Evolutionary conservation across 2,113 vertebrate species (phyloP).

Genomic region (Phrynocephalus versicolor): DNA sequence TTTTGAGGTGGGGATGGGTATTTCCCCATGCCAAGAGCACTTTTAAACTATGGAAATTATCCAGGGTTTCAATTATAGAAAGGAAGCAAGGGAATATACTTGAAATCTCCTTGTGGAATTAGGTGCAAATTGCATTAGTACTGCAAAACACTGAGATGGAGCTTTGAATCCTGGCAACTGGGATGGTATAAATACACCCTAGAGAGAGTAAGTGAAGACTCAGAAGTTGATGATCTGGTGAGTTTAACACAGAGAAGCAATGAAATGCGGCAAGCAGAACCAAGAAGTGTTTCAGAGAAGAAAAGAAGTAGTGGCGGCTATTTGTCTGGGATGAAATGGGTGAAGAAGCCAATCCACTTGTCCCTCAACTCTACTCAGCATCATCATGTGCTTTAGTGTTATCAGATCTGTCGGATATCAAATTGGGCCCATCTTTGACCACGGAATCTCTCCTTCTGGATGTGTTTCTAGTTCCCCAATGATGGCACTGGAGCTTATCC

Average conservation of each 20-base stretch:
- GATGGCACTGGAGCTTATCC: not conserved
- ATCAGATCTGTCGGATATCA: not conserved
- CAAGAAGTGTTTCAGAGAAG: not conserved
- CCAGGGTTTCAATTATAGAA: constrained; percentile 10
- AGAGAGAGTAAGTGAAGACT: not conserved
- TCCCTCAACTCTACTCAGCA: not conserved
- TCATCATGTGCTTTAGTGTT: not conserved
- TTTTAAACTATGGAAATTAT: not conserved
- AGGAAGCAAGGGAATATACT: not conserved
- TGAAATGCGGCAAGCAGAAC: not conserved
- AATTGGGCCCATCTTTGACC: not conserved
- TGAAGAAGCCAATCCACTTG: not conserved
- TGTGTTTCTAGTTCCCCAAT: not conserved
- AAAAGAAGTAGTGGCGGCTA: too few species aligned
- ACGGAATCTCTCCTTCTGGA: not conserved
- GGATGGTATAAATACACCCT: not conserved
- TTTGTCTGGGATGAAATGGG: too few species aligned
- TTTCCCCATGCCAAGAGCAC: not conserved
- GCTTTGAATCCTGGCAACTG: not conserved
- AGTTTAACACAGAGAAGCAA: not conserved
- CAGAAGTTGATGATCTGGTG: not conserved
- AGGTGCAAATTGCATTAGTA: not conserved
- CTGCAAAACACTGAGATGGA: not conserved
- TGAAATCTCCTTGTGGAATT: constrained; percentile 6
- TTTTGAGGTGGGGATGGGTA: not conserved